Conservation (phyloP, 2,888 invertebrate genomes). For the Andrena trimmerana region DNA sequence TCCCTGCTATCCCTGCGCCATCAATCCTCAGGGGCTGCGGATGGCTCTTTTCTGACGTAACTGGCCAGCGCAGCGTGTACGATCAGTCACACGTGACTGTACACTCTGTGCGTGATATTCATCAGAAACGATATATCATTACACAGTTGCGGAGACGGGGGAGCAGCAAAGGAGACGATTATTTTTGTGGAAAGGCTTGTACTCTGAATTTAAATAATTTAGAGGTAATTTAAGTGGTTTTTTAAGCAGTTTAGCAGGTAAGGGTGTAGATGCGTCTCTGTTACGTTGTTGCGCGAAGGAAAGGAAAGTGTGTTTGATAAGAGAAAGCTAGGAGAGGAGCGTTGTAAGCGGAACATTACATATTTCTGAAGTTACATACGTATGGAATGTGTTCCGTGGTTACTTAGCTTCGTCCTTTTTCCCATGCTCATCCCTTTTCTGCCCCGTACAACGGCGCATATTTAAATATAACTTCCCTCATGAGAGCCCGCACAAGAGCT, state of each 20-base stretch:
- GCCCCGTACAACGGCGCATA: slow-evolving; percentile 28
- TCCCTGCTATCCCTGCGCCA: background rate
- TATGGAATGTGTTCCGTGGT: slow-evolving; percentile 43
- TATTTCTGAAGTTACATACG: slow-evolving; percentile 16
- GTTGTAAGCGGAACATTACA: slow-evolving; percentile 22
- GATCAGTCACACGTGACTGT: too few relatives aligned
- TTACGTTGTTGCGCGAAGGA: too few relatives aligned
- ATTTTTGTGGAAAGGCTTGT: too few relatives aligned
- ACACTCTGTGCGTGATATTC: too few relatives aligned
- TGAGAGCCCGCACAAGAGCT: slow-evolving; percentile 51
- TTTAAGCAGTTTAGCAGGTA: too few relatives aligned
- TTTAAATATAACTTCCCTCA: slow-evolving; percentile 61
- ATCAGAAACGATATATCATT: too few relatives aligned
- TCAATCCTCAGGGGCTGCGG: background rate
- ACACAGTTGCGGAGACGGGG: too few relatives aligned
- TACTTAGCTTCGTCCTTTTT: slow-evolving; percentile 51
- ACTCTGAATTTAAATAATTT: too few relatives aligned
- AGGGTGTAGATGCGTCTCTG: too few relatives aligned
- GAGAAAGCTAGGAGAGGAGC: background rate
- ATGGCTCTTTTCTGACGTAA: background rate
- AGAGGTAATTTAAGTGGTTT: too few relatives aligned
- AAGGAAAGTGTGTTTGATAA: too few relatives aligned
- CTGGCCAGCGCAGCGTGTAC: background rate
- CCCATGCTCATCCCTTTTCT: slow-evolving; percentile 46
- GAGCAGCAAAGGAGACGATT: too few relatives aligned